These are phyloP conservation scores for Tetranychus urticae DNA, from an alignment of 1,140 invertebrate genomes.

Conservation along the genomic window DNA sequence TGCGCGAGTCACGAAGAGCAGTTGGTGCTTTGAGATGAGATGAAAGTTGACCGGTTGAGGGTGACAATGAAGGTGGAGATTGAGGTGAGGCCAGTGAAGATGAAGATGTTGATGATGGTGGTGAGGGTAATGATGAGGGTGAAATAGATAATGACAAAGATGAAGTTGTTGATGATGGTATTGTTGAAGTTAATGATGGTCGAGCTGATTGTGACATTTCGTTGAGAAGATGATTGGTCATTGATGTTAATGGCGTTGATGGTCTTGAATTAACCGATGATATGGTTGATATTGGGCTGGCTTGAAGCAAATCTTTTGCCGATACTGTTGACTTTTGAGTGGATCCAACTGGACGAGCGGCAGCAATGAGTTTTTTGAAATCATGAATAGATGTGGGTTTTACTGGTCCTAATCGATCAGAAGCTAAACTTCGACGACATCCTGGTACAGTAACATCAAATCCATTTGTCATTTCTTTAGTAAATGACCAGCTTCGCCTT, in stretches of 20 bases:
- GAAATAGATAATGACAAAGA: neutral
- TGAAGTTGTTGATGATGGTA: neutral
- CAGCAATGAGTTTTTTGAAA: slow-evolving; percentile 51
- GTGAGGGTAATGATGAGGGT: neutral
- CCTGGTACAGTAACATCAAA: neutral
- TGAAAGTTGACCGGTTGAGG: neutral
- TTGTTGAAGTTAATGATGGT: neutral
- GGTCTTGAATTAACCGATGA: neutral
- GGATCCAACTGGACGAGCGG: slow-evolving; percentile 31
- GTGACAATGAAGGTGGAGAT: neutral
- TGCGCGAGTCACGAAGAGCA: neutral
- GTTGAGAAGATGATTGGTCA: too few relatives aligned
- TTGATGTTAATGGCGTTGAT: too few relatives aligned
- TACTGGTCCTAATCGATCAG: slow-evolving; percentile 24
- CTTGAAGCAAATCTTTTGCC: neutral
- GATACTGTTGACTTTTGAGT: slow-evolving; percentile 16
- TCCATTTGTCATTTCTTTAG: neutral
- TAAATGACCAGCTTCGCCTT: neutral
- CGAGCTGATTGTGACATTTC: too few relatives aligned
- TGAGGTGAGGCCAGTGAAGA: neutral
- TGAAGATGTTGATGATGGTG: neutral
- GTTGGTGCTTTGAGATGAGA: neutral
- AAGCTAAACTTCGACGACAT: slow-evolving; percentile 16
- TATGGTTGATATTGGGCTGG: neutral
- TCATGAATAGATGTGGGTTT: slow-evolving; percentile 26